phyloP scores from a whole-genome alignment of 2,888 invertebrate species.

The Germaria angustata region DNA sequence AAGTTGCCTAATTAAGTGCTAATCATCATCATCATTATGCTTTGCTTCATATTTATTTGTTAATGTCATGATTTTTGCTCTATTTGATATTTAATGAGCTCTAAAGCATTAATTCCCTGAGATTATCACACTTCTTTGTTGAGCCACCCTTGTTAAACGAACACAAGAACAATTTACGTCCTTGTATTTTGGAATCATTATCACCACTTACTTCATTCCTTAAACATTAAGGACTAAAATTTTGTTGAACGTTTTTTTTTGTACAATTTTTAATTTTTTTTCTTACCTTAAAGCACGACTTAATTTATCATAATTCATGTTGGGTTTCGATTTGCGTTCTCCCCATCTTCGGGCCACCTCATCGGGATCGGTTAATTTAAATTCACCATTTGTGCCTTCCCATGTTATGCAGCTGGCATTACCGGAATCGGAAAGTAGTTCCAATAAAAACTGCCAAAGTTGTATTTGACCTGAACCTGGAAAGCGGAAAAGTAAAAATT shows the following conservation, averaged over 20 bases:
- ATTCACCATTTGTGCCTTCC: constrained; percentile 99
- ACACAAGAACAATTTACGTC: not conserved
- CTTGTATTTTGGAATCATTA: not conserved
- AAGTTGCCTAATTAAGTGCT: constrained; percentile 51
- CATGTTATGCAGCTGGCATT: constrained; percentile 98
- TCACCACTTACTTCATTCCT: constrained; percentile 16
- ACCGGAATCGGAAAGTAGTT: constrained; percentile 95
- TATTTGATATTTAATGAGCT: constrained; percentile 23
- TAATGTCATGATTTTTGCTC: constrained; percentile 38
- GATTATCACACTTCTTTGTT: not conserved
- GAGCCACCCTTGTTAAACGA: constrained; percentile 32
- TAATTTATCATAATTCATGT: constrained; percentile 99
- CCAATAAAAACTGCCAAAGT: constrained; percentile 98
- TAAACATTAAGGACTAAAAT: not conserved
- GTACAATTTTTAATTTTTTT: not conserved
- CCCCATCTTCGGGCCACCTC: constrained; percentile 99
- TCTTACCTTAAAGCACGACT: constrained; percentile 95
- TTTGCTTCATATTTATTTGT: constrained; percentile 6
- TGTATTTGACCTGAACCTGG: constrained; percentile 98
- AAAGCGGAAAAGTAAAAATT: not conserved
- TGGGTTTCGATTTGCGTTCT: constrained; percentile 98
- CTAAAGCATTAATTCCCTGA: constrained; percentile 11
- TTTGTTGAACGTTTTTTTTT: not conserved
- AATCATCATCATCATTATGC: constrained; percentile 31
- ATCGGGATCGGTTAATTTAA: constrained; percentile 98